Conservation (phyloP, 1,140 invertebrate genomes). For the Rhagoletis zephyria region DNA sequence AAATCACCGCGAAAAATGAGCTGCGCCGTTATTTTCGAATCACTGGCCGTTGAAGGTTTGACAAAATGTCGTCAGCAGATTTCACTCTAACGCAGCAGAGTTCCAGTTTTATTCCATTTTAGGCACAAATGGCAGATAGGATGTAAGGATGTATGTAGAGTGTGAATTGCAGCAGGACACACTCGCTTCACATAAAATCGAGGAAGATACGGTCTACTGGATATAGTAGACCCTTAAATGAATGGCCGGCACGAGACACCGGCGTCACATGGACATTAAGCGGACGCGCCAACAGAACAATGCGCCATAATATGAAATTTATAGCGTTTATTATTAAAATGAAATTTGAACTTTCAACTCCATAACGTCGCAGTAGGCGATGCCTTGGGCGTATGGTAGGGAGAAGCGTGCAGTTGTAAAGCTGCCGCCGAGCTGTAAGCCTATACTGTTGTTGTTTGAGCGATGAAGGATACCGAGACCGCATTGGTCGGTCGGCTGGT, state of each 20-base stretch:
- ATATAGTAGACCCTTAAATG: neutral
- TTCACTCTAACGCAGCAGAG: neutral
- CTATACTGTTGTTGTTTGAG: neutral
- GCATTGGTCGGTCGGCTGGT: neutral
- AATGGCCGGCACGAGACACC: conserved; percentile 8
- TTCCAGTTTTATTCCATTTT: neutral
- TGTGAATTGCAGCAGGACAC: conserved; percentile 16
- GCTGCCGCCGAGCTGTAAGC: neutral
- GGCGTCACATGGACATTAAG: neutral
- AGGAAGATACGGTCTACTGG: neutral
- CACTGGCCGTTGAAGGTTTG: conserved; percentile 4
- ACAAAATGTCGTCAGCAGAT: conserved; percentile 14
- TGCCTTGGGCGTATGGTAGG: neutral
- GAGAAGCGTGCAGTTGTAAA: neutral
- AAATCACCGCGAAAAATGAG: neutral
- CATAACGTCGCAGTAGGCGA: neutral
- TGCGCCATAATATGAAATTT: conserved; percentile 49
- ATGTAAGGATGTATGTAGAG: neutral
- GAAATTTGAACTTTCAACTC: conserved; percentile 53
- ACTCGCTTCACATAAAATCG: neutral
- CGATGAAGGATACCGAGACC: neutral
- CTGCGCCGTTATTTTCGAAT: neutral
- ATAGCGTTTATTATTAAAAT: conserved; percentile 55
- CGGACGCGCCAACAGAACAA: conserved; percentile 27
- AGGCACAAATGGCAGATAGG: neutral